Base-by-base conservation (phyloP, 2,888 invertebrate species). In the Ommatoiulus sabulosus region DNA sequence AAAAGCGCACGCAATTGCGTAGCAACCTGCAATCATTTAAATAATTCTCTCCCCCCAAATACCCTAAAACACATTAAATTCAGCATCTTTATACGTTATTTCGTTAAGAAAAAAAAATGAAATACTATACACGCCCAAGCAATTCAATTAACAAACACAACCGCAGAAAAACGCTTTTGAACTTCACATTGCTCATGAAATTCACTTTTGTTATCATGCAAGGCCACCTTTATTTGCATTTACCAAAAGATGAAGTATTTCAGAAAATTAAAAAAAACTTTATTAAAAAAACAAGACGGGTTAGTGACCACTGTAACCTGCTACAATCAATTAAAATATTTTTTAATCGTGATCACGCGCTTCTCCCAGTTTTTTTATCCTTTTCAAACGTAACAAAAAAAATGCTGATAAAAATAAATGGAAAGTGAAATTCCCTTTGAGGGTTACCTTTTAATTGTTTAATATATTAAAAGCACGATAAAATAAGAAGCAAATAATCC, bases 101-200 rank as follows among this genome's bases (percentile, higher is more conserved):
- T 8, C 0, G 7, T 8, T 24, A 24, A n/a, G 24, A 72, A 24
- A 24, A 72, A 72, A 24, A 72, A 24, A 8, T 63, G 4, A 72
- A 72, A 1, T 35, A 35, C 35, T 35, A 7, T 72, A 72, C 72
- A 72, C 72, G 72, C 72, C 72, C 72, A 72, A 8, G 72, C 24
- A 72, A 72, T 72, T 72, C 72, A 72, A 72, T 72, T 72, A 72
- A 72, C 24, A 72, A 72, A 72, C 72, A 72, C 72, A 24, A 72
- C 72, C 72, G 24, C 72, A 24, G 24, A 63, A 63, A 72, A 72
- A 72, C 24, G 72, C 24, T 24, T 24, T 72, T 72, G 72, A 24
- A 24, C 24, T 72, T 72, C 24, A 72, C 72, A 72, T 24, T 72
- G 72, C 72, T 4, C 63, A 20, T 7, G 63, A 63, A 35, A 63